Evolutionary conservation across 2,113 vertebrate species (phyloP), one percentile per base, ranked within the genome.

Genomic region (Esox niger): DNA sequence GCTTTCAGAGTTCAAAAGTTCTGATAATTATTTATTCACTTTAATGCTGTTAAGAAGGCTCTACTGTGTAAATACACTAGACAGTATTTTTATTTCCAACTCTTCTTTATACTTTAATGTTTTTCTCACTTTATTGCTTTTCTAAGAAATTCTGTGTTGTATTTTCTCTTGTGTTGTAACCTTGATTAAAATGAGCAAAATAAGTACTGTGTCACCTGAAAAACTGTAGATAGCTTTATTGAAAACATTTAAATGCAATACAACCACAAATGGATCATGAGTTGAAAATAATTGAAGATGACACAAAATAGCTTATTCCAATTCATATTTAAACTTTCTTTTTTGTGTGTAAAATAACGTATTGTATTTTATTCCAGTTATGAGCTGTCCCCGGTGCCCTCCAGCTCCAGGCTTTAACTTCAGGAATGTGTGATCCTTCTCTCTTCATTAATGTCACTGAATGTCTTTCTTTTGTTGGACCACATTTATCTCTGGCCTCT

Each of bases 401-500:
- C n/a, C 70, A 47, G 60, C 66, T 73, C 29, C 69, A 69, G 47
- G 54, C 69, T 67, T 15, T 27, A 63, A 46, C 61, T 46, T 35
- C 8, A 13, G n/a, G 25, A 64, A 64, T 66, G 64, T 55, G 30
- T 31, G 21, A 54, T 66, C 29, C 5, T 62, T 55, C 35, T 72
- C 15, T 68, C 60, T 62, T 69, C 55, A 54, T 78, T 72, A 11
- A 79, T 80, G 71, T 77, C 66, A 69, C 67, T 73, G 43, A 43
- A n/a, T 75, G 59, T 54, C 38, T 69, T 38, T 38, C 56, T 60
- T 55, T 56, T 77, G 62, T 65, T 43, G 74, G 70, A 57, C 58
- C 76, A 75, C 76, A 86, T 88, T 86, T 69, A 74, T 88, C 86
- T 81, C 77, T 58, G 56, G n/a, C 66, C 62, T 71, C 73, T 29